phyloP scores from a whole-genome alignment of 1,140 invertebrate genomes.

The Atta cephalotes region DNA sequence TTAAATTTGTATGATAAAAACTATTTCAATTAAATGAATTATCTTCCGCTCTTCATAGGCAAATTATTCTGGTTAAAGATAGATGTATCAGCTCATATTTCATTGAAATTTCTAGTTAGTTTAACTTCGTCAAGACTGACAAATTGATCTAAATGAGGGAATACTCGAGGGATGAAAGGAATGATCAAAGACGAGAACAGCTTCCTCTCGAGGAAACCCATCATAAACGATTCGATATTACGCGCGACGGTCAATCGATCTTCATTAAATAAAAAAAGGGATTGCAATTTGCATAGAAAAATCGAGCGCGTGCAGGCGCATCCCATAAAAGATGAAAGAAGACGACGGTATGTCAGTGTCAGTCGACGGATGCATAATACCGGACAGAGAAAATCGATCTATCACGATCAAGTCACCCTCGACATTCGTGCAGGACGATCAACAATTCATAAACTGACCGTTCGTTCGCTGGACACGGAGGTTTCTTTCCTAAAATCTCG shows the following conservation, averaged over 20 bases:
- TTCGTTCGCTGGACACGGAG: neutral
- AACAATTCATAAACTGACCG: slow-evolving; percentile 34
- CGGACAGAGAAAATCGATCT: slow-evolving; percentile 34
- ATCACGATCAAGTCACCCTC: slow-evolving; percentile 53
- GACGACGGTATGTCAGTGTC: slow-evolving; percentile 57
- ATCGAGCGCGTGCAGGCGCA: slow-evolving; percentile 30
- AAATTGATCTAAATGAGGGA: slow-evolving; percentile 24
- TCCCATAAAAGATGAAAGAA: slow-evolving; percentile 59
- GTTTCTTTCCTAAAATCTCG: neutral
- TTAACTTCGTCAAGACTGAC: neutral
- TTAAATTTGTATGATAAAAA: neutral
- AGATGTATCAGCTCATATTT: neutral
- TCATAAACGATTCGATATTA: slow-evolving; percentile 25
- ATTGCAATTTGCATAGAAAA: slow-evolving; percentile 64
- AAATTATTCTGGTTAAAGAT: neutral
- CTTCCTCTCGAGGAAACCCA: slow-evolving; percentile 36
- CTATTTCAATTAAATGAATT: neutral
- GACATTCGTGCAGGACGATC: slow-evolving; percentile 38
- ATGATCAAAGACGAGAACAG: slow-evolving; percentile 2
- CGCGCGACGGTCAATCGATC: slow-evolving; percentile 54
- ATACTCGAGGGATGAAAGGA: slow-evolving; percentile 24
- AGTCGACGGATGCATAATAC: slow-evolving; percentile 9
- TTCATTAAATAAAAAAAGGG: slow-evolving; percentile 61
- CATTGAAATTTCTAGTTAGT: neutral
- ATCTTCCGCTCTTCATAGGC: neutral